Evolutionary conservation across 1,140 invertebrate genomes (phyloP).

Genomic region (Neotoxoptera formosana): DNA sequence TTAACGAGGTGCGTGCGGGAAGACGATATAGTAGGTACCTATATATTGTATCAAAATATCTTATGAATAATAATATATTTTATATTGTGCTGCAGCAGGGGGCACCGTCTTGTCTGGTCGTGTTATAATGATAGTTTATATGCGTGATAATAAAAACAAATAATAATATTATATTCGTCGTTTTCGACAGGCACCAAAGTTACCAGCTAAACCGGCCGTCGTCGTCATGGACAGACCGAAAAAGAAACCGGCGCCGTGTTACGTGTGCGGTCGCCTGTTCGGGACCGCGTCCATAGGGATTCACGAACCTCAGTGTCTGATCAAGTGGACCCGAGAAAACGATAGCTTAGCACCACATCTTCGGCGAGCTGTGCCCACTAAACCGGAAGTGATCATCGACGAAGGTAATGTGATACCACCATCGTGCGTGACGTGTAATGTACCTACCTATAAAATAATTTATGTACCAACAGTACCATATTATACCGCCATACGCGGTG

Average conservation of each 20-base stretch:
- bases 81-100: not conserved
- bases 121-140: not conserved
- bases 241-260: constrained; percentile 67
- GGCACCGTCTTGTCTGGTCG: not conserved
- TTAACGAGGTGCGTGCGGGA: not conserved
- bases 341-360: constrained; percentile 70
- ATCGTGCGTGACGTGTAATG: not conserved
- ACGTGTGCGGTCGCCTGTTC: constrained; percentile 79
- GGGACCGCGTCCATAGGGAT: constrained; percentile 75
- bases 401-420: constrained; percentile 62
- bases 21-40: too few relatives aligned
- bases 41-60: not conserved
- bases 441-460: too few relatives aligned
- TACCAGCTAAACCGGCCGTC: not conserved
- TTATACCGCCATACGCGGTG: too few relatives aligned
- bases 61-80: not conserved
- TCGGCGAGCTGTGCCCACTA: constrained; percentile 69
- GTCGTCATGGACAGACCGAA: constrained; percentile 23
- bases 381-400: constrained; percentile 69
- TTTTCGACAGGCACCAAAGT: not conserved
- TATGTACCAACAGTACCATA: too few relatives aligned
- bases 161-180: too few relatives aligned
- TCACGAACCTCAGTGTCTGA: constrained; percentile 80
- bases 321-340: constrained; percentile 78
- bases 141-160: not conserved